Evolutionary conservation across 2,888 invertebrate genomes (phyloP).

Genomic region (Oegoconia quadripuncta): DNA sequence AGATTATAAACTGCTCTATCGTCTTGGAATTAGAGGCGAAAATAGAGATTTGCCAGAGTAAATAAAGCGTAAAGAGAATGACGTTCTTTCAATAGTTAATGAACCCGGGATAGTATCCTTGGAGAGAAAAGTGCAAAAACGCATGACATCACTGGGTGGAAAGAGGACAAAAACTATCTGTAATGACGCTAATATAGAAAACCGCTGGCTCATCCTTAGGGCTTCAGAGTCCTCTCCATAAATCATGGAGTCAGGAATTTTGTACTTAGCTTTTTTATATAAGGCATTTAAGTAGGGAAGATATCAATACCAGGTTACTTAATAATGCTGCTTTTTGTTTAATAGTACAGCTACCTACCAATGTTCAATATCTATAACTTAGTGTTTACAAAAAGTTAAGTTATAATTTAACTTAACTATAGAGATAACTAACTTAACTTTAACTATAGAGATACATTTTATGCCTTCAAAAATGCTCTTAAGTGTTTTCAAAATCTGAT

Average conservation of each 20-base stretch:
- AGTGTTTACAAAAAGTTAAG: too few relatives aligned
- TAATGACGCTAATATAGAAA: conserved; percentile 13
- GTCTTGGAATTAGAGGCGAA: not conserved
- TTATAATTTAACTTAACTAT: too few relatives aligned
- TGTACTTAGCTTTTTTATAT: not conserved
- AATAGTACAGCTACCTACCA: too few relatives aligned
- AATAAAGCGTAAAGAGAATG: not conserved
- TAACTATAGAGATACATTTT: too few relatives aligned
- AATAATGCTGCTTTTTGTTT: too few relatives aligned
- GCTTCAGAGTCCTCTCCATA: conserved; percentile 6
- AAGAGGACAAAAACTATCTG: conserved; percentile 7
- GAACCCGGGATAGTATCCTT: conserved; percentile 2
- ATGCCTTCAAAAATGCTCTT: too few relatives aligned
- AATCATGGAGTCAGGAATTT: conserved; percentile 5
- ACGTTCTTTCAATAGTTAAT: conserved; percentile 4
- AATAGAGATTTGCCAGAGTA: not conserved
- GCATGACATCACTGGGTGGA: conserved; percentile 1
- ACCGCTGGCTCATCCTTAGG: conserved; percentile 14
- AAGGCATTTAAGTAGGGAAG: too few relatives aligned
- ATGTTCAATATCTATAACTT: too few relatives aligned
- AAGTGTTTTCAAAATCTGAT: too few relatives aligned
- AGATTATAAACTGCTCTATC: too few relatives aligned
- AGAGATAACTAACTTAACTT: too few relatives aligned
- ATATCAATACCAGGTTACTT: not conserved
- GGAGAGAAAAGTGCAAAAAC: conserved; percentile 9